phyloP scores from a whole-genome alignment of 2,888 invertebrate species.

The Thereva nobilitata region DNA sequence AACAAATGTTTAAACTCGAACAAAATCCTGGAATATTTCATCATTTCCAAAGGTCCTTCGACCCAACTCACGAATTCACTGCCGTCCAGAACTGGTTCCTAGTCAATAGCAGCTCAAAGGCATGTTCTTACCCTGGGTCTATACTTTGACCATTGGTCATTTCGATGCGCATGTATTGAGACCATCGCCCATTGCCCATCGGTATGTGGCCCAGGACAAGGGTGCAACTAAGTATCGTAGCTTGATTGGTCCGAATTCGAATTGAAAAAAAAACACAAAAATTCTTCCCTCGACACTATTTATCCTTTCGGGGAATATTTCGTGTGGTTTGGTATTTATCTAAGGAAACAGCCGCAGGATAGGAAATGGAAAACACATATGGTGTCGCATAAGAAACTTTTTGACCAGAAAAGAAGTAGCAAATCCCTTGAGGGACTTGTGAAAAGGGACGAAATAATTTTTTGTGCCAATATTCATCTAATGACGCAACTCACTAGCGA shows the following conservation, averaged over 20 bases:
- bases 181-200: background rate
- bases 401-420: conserved; percentile 14
- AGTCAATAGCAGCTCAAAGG: conserved; percentile 11
- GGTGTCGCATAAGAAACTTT: conserved; percentile 2
- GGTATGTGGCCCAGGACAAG: conserved; percentile 5
- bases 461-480: no score
- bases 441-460: background rate
- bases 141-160: conserved; percentile 33
- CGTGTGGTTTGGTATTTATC: conserved; percentile 6
- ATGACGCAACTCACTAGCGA: background rate
- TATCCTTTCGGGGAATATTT: background rate
- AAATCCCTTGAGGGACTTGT: conserved; percentile 18
- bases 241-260: conserved; percentile 9
- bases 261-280: no score
- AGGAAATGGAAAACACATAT: conserved; percentile 12
- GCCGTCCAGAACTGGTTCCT: conserved; percentile 9
- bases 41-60: no score
- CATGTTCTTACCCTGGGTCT: conserved; percentile 5
- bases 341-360: conserved; percentile 6
- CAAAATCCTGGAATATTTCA: no score
- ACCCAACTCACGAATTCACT: no score
- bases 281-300: background rate
- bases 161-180: conserved; percentile 31
- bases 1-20: no score
- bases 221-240: conserved; percentile 15